Conservation (phyloP, 2,113 vertebrate genomes). For the Mobula hypostoma region DNA sequence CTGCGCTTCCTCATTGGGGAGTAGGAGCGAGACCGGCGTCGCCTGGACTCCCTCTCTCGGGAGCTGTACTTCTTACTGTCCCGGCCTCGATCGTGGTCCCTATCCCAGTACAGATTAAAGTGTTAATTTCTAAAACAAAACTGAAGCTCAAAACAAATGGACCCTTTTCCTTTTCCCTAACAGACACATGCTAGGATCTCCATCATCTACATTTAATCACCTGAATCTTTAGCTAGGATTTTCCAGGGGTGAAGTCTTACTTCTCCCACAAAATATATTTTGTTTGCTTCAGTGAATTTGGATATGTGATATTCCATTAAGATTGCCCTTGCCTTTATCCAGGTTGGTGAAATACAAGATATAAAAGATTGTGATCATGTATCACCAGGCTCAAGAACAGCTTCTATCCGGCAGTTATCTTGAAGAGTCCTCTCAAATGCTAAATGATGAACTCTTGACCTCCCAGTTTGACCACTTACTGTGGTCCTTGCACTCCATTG, state of each 20-base stretch:
- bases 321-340: not conserved
- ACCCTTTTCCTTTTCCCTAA: not conserved
- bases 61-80: conserved; percentile 56
- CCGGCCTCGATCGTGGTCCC: conserved; percentile 59
- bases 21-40: conserved; percentile 64
- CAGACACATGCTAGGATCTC: not conserved
- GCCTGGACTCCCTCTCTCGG: conserved; percentile 57
- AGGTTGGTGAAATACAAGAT: not conserved
- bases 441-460: no score
- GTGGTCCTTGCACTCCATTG: no score
- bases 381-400: no score
- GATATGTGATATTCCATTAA: not conserved
- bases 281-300: not conserved
- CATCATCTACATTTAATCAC: not conserved
- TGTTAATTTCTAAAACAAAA: not conserved
- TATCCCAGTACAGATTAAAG: conserved; percentile 42
- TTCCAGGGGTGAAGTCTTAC: not conserved
- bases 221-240: not conserved
- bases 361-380: no score
- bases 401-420: no score
- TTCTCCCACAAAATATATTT: not conserved
- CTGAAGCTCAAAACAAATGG: not conserved
- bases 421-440: no score
- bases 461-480: no score
- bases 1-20: conserved; percentile 88